These are phyloP conservation scores for Formicarius rufipectus DNA, from an alignment of 2,113 vertebrate species.

Conservation along the genomic window DNA sequence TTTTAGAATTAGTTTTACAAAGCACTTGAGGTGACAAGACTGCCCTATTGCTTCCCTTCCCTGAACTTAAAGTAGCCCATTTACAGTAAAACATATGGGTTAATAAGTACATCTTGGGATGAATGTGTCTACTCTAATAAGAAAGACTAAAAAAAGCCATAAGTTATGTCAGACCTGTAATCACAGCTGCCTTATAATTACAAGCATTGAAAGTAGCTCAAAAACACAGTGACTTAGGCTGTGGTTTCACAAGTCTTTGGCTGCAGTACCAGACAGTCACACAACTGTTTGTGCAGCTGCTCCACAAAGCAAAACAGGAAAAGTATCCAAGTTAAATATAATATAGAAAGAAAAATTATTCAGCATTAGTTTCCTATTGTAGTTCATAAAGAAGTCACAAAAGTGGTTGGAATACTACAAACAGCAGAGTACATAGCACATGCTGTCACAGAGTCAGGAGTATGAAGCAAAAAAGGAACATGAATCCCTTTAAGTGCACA, in stretches of 20 bases:
- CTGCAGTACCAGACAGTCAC: not conserved
- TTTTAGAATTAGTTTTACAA: not conserved
- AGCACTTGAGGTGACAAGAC: not conserved
- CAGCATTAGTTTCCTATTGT: not conserved
- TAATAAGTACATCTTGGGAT: not conserved
- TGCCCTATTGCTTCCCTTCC: not conserved
- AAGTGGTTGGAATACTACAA: not conserved
- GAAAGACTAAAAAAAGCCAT: not conserved
- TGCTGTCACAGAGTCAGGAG: not conserved
- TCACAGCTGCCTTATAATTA: not conserved
- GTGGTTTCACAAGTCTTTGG: not conserved
- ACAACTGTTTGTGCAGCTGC: conserved; percentile 30
- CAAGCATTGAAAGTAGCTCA: not conserved
- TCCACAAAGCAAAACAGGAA: not conserved
- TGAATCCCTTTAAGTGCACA: not conserved
- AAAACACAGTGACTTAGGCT: not conserved
- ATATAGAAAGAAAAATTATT: not conserved
- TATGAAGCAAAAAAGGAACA: not conserved
- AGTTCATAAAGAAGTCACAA: not conserved
- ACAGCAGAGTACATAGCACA: not conserved
- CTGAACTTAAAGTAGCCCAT: not conserved
- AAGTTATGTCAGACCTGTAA: not conserved
- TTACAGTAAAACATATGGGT: not conserved
- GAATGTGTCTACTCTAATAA: not conserved
- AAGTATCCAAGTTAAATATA: conserved; percentile 19